Conservation (phyloP, 2,888 invertebrate species). For the Dendrolimus pini region DNA sequence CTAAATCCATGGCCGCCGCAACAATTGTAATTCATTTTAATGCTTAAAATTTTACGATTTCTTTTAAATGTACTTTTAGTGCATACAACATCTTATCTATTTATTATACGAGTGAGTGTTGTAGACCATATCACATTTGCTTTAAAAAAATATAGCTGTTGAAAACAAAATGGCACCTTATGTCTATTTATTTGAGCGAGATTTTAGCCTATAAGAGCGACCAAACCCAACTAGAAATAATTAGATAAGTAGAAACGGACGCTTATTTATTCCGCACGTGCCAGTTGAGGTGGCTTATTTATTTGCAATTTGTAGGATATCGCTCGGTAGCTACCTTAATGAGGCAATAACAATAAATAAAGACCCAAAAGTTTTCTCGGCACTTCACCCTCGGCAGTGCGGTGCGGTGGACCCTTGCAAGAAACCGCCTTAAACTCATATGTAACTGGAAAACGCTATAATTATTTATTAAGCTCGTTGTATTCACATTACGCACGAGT, state of each 20-base stretch:
- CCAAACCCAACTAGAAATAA: slow-evolving; percentile 18
- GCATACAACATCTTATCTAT: too few species aligned
- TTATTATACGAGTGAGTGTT: too few species aligned
- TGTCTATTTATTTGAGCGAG: neutral
- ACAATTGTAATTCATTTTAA: too few species aligned
- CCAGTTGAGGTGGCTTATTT: slow-evolving; percentile 56
- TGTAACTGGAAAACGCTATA: slow-evolving; percentile 53
- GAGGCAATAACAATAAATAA: slow-evolving; percentile 77
- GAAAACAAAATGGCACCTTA: neutral
- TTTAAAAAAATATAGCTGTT: too few species aligned
- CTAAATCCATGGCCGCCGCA: too few species aligned
- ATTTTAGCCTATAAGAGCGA: neutral
- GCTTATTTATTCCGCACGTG: slow-evolving; percentile 53
- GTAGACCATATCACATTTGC: too few species aligned
- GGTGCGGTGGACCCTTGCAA: slow-evolving; percentile 53
- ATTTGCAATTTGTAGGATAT: slow-evolving; percentile 75
- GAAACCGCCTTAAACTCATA: slow-evolving; percentile 58
- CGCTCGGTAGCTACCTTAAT: slow-evolving; percentile 72
- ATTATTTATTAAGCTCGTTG: slow-evolving; percentile 41
- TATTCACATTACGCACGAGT: slow-evolving; percentile 28
- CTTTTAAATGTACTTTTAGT: too few species aligned
- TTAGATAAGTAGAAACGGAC: slow-evolving; percentile 35
- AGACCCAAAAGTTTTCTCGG: slow-evolving; percentile 73
- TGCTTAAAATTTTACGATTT: too few species aligned
- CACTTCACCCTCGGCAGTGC: slow-evolving; percentile 47